Percentiles rank a stretch among this genome's conserved stretches.
These are phyloP conservation scores for Bilobella aurantiaca DNA, from an alignment of 1,140 invertebrate species.

Conservation along the genomic window DNA sequence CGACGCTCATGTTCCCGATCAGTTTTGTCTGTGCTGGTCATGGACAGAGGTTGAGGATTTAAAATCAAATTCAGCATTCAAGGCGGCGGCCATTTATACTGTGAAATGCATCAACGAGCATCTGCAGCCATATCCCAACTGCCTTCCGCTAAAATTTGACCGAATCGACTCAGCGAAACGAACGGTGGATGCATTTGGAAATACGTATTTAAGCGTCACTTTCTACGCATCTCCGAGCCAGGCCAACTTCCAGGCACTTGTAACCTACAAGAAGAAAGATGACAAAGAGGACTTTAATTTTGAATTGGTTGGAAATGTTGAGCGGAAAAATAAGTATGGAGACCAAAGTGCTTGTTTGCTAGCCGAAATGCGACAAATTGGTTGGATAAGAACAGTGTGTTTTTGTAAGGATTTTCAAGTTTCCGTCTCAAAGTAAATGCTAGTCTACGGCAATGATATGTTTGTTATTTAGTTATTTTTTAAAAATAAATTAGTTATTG, in stretches of 20 bases:
- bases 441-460: no score
- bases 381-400: neutral
- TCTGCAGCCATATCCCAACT: conserved; percentile 44
- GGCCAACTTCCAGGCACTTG: conserved; percentile 56
- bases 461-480: no score
- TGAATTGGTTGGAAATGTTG: neutral
- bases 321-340: neutral
- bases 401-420: no score
- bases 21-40: conserved; percentile 16
- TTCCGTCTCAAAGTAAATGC: no score
- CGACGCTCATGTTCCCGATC: conserved; percentile 51
- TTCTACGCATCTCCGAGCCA: conserved; percentile 55
- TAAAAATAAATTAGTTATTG: no score
- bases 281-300: neutral
- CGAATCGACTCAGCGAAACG: no score
- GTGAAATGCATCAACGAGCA: conserved; percentile 53
- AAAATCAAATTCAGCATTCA: no score
- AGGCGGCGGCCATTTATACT: conserved; percentile 34
- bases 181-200: no score
- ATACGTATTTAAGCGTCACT: conserved; percentile 20
- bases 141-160: no score
- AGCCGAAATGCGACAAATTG: neutral
- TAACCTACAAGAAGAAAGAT: neutral
- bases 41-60: neutral
- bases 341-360: neutral